Conservation (phyloP, 2,113 vertebrate genomes). For the Dendropsophus ebraccatus region DNA sequence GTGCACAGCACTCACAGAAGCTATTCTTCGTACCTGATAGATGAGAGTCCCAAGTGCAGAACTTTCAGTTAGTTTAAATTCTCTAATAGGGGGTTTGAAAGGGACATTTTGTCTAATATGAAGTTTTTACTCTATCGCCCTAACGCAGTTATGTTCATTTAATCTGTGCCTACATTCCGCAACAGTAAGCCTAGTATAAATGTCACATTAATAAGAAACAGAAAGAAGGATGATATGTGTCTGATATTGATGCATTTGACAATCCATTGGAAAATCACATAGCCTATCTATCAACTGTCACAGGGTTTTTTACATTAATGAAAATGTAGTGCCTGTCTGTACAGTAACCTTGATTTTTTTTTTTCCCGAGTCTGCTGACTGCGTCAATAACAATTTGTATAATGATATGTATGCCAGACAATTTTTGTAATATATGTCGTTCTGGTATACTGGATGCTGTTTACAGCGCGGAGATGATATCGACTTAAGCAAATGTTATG, state of each 20-base stretch:
- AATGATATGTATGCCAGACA: background rate
- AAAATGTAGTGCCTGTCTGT: slow-evolving; percentile 8
- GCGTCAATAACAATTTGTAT: slow-evolving; percentile 31
- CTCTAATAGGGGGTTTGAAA: background rate
- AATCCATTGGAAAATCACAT: slow-evolving; percentile 19
- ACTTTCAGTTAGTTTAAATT: background rate
- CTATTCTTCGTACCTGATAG: background rate
- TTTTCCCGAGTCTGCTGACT: background rate
- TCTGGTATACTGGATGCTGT: background rate
- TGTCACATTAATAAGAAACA: slow-evolving; percentile 10
- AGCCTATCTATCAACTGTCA: slow-evolving; percentile 42
- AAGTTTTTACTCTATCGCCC: too few species aligned
- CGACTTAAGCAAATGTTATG: background rate
- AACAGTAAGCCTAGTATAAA: background rate
- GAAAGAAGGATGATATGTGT: background rate
- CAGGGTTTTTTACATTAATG: slow-evolving; percentile 18
- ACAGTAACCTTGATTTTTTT: slow-evolving; percentile 35
- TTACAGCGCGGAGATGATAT: background rate
- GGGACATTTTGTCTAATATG: too few species aligned
- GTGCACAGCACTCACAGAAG: too few species aligned
- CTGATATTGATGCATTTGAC: slow-evolving; percentile 24
- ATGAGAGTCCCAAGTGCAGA: background rate
- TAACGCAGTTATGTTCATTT: background rate
- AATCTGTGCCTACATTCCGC: background rate
- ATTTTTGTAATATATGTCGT: background rate